These are phyloP conservation scores for Lepus americanus DNA, from an alignment of 2,113 vertebrate species.

Conservation along the genomic window DNA sequence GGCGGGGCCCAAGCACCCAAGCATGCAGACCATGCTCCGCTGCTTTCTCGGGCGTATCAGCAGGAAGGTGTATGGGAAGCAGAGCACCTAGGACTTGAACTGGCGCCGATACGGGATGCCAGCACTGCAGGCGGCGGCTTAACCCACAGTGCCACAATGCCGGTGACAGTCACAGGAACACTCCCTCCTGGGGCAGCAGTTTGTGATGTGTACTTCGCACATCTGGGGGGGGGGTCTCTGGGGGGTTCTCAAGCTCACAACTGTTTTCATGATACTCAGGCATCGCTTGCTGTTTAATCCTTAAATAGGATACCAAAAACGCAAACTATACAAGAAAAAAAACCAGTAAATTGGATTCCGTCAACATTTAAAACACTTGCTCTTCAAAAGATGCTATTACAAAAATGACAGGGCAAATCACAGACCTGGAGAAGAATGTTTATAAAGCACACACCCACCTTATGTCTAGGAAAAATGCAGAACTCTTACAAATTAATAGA, in stretches of 20 bases:
- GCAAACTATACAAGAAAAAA: neutral
- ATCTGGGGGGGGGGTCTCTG: neutral
- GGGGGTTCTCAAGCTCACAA: neutral
- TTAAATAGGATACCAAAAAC: slow-evolving; percentile 34
- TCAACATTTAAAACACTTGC: neutral
- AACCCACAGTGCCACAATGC: too few relatives aligned
- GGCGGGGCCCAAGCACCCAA: too few relatives aligned
- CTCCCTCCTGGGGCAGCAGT: neutral
- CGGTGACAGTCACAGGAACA: neutral
- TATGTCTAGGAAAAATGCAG: neutral
- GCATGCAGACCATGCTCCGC: too few relatives aligned
- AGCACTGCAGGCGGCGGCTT: too few relatives aligned
- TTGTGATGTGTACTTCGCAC: neutral
- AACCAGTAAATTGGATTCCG: neutral
- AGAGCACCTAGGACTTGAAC: too few relatives aligned
- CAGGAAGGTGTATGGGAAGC: too few relatives aligned
- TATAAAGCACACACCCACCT: neutral
- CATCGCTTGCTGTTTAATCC: neutral
- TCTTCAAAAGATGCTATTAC: neutral
- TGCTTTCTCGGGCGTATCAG: too few relatives aligned
- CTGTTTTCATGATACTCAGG: neutral
- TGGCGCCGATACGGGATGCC: too few relatives aligned
- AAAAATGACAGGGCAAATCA: slow-evolving; percentile 37
- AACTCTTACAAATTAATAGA: neutral
- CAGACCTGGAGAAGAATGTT: neutral